These are phyloP conservation scores for Drosophila aff. DNA, from an alignment of 1,140 invertebrate species.

Conservation along the genomic window DNA sequence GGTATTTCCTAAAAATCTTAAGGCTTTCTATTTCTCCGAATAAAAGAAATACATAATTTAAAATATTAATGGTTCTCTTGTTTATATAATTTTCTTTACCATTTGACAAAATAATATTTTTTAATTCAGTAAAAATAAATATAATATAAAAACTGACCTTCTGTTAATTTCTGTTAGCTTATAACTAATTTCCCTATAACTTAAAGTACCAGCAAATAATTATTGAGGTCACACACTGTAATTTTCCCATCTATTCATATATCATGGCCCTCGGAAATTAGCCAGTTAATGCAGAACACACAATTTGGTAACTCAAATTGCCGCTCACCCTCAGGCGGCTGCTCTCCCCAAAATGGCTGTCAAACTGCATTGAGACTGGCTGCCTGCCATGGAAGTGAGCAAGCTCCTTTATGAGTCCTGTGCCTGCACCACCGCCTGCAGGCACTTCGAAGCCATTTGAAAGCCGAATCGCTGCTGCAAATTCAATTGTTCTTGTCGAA, in stretches of 20 bases:
- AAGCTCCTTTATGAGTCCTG: constrained; percentile 9
- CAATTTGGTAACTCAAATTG: constrained; percentile 18
- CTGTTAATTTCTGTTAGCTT: background rate
- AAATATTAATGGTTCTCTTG: background rate
- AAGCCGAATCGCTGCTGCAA: constrained; percentile 46
- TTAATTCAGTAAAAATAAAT: background rate
- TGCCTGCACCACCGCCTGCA: constrained; percentile 18
- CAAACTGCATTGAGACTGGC: constrained; percentile 42
- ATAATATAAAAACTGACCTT: background rate
- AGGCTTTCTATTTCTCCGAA: too few relatives aligned
- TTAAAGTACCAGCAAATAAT: background rate
- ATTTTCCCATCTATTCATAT: constrained; percentile 2
- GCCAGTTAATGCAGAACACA: constrained; percentile 20
- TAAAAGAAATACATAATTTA: too few relatives aligned
- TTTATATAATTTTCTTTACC: background rate
- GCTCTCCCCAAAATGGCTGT: constrained; percentile 16
- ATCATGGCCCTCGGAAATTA: constrained; percentile 17
- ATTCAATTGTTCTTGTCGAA: constrained; percentile 80
- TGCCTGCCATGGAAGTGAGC: constrained; percentile 11
- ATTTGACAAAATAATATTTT: background rate
- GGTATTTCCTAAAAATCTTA: background rate
- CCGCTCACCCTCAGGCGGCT: background rate
- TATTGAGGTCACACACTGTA: background rate
- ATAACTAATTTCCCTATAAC: background rate
- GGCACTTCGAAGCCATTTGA: constrained; percentile 36